Conservation (phyloP, 2,113 vertebrate species). For the Antennarius striatus region DNA sequence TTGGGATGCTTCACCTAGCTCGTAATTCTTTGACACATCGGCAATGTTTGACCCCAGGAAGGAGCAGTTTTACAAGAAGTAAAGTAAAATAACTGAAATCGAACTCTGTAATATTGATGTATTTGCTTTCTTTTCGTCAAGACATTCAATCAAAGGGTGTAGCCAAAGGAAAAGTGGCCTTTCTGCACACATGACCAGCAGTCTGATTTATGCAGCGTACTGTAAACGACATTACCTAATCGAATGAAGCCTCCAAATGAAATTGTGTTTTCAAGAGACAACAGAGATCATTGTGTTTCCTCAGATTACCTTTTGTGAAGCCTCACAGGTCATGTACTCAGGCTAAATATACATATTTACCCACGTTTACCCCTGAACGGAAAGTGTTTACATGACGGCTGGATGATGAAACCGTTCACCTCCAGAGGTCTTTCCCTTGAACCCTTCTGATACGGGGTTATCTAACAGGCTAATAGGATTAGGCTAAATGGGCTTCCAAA, state of each 20-base stretch:
- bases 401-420: background rate
- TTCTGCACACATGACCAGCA: background rate
- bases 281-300: slow-evolving; percentile 15
- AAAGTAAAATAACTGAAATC: too few relatives aligned
- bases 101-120: too few relatives aligned
- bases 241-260: slow-evolving; percentile 26
- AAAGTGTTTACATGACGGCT: background rate
- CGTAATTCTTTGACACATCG: background rate
- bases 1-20: background rate
- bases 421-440: slow-evolving; percentile 22
- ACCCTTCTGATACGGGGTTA: slow-evolving; percentile 53
- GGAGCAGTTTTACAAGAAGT: too few relatives aligned
- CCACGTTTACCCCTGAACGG: background rate
- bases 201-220: slow-evolving; percentile 24
- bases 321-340: background rate
- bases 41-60: too few relatives aligned
- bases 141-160: background rate
- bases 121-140: too few relatives aligned
- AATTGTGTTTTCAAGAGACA: slow-evolving; percentile 47
- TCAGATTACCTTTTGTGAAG: background rate
- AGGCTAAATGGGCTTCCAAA: slow-evolving; percentile 54
- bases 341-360: too few relatives aligned
- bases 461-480: slow-evolving; percentile 73
- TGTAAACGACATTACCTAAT: slow-evolving; percentile 57
- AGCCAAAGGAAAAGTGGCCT: background rate